Base-by-base conservation (phyloP, 1,140 invertebrate species). In the Pectinophora gossypiella region DNA sequence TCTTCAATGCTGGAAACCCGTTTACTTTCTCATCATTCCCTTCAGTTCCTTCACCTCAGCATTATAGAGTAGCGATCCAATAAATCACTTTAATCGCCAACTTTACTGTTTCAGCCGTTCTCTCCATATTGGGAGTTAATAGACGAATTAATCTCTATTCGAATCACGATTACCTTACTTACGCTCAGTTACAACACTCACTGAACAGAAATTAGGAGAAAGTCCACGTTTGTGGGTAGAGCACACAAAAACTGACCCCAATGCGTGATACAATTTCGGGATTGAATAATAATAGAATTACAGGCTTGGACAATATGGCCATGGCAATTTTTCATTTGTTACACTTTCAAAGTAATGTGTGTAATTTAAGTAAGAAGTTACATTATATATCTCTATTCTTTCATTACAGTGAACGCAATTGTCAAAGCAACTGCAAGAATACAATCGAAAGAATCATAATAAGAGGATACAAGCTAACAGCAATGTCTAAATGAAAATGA, bases 111-210 rank as follows among this genome's bases (percentile, higher is more conserved):
- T 32, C 27, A 32, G 27, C 27, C 59, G 40, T 54, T 66, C 51
- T 55, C 51, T 19, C 32, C 56, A 56, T 49, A 60, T 55, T 52
- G 57, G 51, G 23, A 42, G 50, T 46, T 54, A 52, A 45, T 27
- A 35, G 43, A 35, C 15, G 40, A 48, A 48, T 57, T 60, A 32
- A 32, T 32, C 27, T 13, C 9, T 13, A 59, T 36, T 54, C 56
- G 27, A 32, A 56, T 59, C 64, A 71, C 59, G 64, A 62, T 64
- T 59, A 68, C 55, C 51, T 56, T 61, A 63, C 56, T 62, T 63
- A 63, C 61, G 46, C 51, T 38, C 27, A 48, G 56, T 72, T 64
- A 68, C 60, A 53, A 68, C 60, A 72, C 60, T 55, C 56, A 57
- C 61, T 38, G 56, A 46, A 48, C 9, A 12, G 6, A 59, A 56